Evolutionary conservation across 2,888 invertebrate species (phyloP), one percentile per base, ranked within the genome.

Genomic region (Cerastoderma edule): DNA sequence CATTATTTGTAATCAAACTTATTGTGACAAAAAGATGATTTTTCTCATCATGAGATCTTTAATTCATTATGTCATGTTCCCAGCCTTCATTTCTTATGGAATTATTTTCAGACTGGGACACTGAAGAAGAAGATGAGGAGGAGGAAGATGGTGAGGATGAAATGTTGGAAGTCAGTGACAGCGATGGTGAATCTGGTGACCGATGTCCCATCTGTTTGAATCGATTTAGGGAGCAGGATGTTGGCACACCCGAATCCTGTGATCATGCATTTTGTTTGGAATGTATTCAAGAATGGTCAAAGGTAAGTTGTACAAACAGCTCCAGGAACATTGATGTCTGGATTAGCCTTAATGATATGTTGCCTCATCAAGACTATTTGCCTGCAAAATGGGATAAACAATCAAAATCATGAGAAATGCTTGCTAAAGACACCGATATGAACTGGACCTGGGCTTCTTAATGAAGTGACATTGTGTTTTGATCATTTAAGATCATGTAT

Each of bases 211-310:
- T 98, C 90, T 98, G 98, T 93, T 93, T 98, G 57, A 93, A 96
- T 83, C 94, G 95, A 64, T 96, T 97, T 89, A 94, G 93, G 65
- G 94, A 94, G 39, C 97, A 97, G 93, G 95, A 96, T 93, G 94
- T 98, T 68, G 98, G 97, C 6, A 96, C 95, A 32, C 98, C 98
- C 0, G 95, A 96, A 89, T 95, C 95, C 28, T 98, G 98, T 93
- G 96, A 97, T 84, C 98, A 98, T 91, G 94, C 95, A 74, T 98
- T 98, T 93, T 98, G 98, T 92, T 94, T 96, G 48, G 96, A 96
- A 85, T 98, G 98, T 92, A 96, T 98, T 80, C 95, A 95, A 67
- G 97, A 98, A 92, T 98, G 98, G 98, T 95, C 97, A n/a, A 96
- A 96, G 92, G 94, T 94, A 91, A 67, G 60, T 48, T 30, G 8